Evolutionary conservation across 2,797 vertebrate genomes (phyloP), one percentile per base, ranked within the genome.

Genomic region (Hirundo rustica): DNA sequence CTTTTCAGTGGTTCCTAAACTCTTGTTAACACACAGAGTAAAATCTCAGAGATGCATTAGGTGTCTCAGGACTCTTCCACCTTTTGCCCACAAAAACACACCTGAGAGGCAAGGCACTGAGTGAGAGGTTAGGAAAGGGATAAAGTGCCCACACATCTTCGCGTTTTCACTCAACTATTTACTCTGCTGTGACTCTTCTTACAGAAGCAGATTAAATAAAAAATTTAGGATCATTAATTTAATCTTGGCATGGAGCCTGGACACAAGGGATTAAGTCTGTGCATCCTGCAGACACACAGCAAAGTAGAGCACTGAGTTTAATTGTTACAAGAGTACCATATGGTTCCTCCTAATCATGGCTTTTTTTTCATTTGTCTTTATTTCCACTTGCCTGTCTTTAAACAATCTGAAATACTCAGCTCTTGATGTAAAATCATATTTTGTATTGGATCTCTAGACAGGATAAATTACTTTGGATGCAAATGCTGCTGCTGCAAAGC

Each of bases 191-290:
- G 27, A 65, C 34, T 75, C 62, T 72, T 82, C 87, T 77, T 74
- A 85, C 66, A 87, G 77, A 91, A 91, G 58, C 36, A 88, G 89
- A 91, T 95, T 90, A 96, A 95, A 92, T 81, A 82, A 86, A 96
- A 92, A 80, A 61, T 61, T 67, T 84, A 89, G 89, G 89, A 93
- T 92, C 68, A 92, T 84, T 90, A 89, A 96, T 91, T 95, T 85
- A 82, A 55, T 81, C 70, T 89, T 96, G 94, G 96, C 87, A 77
- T 36, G 54, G 34, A 78, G 89, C 70, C 96, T 94, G 34, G 76
- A 57, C 61, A 75, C 68, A 75, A 48, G 76, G 48, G 58, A 82
- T 94, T 97, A 92, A 92, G 95, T 96, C 89, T 89, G 73, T 72
- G 58, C 65, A 94, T 95, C 88, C 85, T 94, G 71, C 79, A 95